Conservation (phyloP, 1,140 invertebrate genomes). For the Cydia amplana region DNA sequence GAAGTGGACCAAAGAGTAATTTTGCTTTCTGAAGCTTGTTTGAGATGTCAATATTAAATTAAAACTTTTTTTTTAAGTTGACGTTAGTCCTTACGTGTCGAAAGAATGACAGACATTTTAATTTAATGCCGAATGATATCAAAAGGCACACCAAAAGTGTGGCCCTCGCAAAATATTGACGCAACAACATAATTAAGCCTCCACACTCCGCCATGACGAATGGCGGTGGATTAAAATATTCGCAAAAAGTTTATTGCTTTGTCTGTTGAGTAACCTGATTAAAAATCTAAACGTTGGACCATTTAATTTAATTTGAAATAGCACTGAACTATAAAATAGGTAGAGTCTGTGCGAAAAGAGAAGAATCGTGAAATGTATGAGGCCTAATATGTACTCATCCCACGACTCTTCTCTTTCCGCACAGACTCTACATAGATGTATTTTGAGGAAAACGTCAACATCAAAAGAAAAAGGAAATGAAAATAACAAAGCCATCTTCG, state of each 20-base stretch:
- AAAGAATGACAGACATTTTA: constrained; percentile 1
- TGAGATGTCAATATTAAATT: not conserved
- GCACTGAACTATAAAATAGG: no score
- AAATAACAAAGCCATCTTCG: no score
- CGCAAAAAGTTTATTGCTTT: not conserved
- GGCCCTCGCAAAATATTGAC: not conserved
- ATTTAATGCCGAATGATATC: not conserved
- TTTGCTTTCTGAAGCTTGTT: not conserved
- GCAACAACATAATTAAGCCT: constrained; percentile 7
- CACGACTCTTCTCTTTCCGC: no score
- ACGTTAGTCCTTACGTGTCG: not conserved
- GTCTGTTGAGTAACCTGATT: not conserved
- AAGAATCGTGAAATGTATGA: no score
- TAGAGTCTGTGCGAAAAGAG: no score
- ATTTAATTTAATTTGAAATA: no score
- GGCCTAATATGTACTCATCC: no score
- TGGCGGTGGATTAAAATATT: not conserved
- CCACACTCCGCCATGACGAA: not conserved
- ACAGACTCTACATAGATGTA: no score
- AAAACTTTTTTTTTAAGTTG: not conserved
- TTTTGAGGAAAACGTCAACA: no score
- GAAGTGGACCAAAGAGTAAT: not conserved
- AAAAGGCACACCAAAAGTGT: not conserved
- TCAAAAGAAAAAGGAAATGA: no score
- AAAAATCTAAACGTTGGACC: no score